Evolutionary conservation across 2,888 invertebrate genomes (phyloP).

Genomic region (Bugula neritina): DNA sequence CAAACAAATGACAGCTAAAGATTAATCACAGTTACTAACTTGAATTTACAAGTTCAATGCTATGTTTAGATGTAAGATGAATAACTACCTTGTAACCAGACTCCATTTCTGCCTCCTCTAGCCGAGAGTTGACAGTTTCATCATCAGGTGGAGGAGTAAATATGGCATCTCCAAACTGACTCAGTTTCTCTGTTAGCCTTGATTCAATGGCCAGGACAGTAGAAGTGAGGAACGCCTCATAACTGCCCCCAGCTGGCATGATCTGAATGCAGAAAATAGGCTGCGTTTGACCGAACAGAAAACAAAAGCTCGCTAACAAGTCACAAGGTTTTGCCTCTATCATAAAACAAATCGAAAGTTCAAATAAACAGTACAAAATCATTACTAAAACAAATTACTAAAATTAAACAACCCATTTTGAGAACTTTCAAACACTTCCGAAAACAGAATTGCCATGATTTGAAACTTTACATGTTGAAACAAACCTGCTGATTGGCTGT

Average conservation of each 20-base stretch:
- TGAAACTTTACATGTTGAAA: background rate
- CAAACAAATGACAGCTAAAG: too few species aligned
- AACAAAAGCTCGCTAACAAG: too few species aligned
- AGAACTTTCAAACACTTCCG: too few species aligned
- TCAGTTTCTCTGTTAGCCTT: slow-evolving; percentile 37
- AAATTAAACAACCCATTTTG: too few species aligned
- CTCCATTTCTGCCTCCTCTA: slow-evolving; percentile 21
- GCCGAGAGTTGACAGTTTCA: background rate
- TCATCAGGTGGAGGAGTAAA: background rate
- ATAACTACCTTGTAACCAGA: background rate
- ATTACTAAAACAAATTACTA: too few species aligned
- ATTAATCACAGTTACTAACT: too few species aligned
- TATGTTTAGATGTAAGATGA: too few species aligned
- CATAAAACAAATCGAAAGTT: too few species aligned
- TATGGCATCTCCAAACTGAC: slow-evolving; percentile 32
- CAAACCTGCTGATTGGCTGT: slow-evolving; percentile 28
- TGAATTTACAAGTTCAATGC: too few species aligned
- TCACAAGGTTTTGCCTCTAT: too few species aligned
- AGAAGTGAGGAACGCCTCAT: slow-evolving; percentile 44
- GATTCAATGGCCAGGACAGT: slow-evolving; percentile 44
- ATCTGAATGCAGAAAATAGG: background rate
- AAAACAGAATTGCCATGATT: background rate
- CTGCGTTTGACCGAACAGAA: too few species aligned
- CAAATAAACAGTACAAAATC: too few species aligned
- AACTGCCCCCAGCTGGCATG: slow-evolving; percentile 42